Conservation (phyloP, 2,888 invertebrate species). For the Halictus quadricinctus region DNA sequence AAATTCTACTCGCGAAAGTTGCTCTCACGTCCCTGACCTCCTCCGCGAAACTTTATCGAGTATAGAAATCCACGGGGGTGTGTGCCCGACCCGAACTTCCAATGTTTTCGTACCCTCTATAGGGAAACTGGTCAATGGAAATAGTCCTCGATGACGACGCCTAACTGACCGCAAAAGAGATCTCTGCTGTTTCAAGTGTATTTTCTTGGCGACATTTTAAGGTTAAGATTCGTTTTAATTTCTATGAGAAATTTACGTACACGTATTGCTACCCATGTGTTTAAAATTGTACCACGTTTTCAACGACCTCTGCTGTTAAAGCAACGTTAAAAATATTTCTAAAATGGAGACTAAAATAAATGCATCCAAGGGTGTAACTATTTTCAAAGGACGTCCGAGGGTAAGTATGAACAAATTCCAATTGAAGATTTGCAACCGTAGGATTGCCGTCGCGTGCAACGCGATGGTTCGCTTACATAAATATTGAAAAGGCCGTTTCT, state of each 20-base stretch:
- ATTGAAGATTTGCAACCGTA: neutral
- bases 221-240: neutral
- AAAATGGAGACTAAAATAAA: no score
- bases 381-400: no score
- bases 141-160: neutral
- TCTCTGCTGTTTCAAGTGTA: no score
- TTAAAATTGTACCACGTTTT: no score
- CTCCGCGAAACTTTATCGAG: neutral
- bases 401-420: neutral
- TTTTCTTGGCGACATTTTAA: no score
- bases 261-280: neutral
- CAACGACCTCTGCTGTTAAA: no score
- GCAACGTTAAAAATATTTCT: no score
- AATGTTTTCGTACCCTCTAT: neutral
- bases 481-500: neutral
- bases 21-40: neutral
- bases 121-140: neutral
- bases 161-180: no score
- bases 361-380: no score
- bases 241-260: neutral
- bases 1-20: conserved; percentile 7
- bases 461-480: neutral
- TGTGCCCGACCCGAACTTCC: neutral
- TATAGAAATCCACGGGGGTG: neutral
- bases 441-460: neutral